These are phyloP conservation scores for Nymphalis urticae DNA, from an alignment of 2,888 invertebrate genomes.

Conservation along the genomic window DNA sequence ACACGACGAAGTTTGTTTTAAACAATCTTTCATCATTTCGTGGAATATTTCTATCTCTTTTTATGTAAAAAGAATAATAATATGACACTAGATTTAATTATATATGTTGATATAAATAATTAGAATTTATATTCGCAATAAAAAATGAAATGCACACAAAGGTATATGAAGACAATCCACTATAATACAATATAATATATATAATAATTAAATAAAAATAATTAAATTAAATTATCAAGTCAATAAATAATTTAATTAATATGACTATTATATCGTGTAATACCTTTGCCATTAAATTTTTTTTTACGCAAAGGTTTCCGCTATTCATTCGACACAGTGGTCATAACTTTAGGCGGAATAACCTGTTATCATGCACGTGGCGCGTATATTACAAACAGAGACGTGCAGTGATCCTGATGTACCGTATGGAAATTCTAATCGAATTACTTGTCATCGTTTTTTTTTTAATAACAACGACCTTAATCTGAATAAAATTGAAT, in stretches of 20 bases:
- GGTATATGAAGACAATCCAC: not conserved
- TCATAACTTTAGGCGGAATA: constrained; percentile 54
- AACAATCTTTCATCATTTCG: constrained; percentile 6
- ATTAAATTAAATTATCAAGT: too few relatives aligned
- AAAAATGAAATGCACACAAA: not conserved
- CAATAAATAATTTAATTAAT: too few relatives aligned
- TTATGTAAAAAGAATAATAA: too few relatives aligned
- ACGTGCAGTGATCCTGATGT: constrained; percentile 41
- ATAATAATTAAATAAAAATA: too few relatives aligned
- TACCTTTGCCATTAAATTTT: not conserved
- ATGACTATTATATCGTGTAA: not conserved
- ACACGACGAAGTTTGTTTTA: not conserved
- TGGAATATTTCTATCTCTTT: not conserved
- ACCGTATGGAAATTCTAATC: constrained; percentile 24
- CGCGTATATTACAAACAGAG: constrained; percentile 52
- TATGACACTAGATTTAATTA: not conserved
- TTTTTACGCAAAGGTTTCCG: constrained; percentile 9
- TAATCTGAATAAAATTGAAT: not conserved
- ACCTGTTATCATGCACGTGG: constrained; percentile 74
- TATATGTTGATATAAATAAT: not conserved
- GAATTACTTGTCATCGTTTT: not conserved
- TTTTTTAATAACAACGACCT: not conserved
- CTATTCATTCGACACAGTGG: constrained; percentile 11
- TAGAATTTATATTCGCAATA: not conserved
- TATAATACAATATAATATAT: too few relatives aligned